These are phyloP conservation scores for Chrysaora quinquecirrha DNA, from an alignment of 30 jellyfish, hydroid and myxozoan species.

Conservation along the genomic window DNA sequence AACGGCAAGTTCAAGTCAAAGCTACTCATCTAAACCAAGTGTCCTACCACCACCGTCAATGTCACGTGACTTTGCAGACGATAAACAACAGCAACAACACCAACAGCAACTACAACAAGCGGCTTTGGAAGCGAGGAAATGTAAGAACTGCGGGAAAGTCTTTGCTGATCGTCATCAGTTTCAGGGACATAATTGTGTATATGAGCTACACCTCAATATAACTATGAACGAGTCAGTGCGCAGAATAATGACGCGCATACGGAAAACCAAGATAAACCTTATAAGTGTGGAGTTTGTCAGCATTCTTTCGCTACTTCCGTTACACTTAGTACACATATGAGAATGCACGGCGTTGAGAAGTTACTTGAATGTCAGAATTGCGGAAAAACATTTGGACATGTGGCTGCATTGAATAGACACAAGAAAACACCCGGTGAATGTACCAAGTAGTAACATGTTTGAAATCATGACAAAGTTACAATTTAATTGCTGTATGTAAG, in stretches of 20 bases:
- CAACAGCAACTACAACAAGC: constrained; percentile 29
- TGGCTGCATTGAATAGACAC: constrained; percentile 66
- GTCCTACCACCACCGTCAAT: constrained; percentile 43
- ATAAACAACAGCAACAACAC: constrained; percentile 29
- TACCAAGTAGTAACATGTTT: constrained; percentile 42
- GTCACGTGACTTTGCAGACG: constrained; percentile 60
- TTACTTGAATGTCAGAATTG: constrained; percentile 82
- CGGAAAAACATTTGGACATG: constrained; percentile 79
- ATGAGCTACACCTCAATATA: constrained; percentile 70
- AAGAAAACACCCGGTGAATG: constrained; percentile 88
- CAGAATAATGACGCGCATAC: constrained; percentile 71
- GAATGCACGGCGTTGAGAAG: constrained; percentile 73
- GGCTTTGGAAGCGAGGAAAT: constrained; percentile 86
- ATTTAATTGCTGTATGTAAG: no score
- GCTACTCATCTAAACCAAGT: constrained; percentile 39
- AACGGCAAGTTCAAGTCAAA: constrained; percentile 43
- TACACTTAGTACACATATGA: constrained; percentile 82
- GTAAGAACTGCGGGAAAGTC: constrained; percentile 79
- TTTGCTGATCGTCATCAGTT: constrained; percentile 71
- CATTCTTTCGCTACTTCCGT: constrained; percentile 81
- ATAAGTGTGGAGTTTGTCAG: constrained; percentile 88
- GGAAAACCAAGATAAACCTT: constrained; percentile 87
- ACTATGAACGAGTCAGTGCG: constrained; percentile 52
- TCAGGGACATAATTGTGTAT: constrained; percentile 81
- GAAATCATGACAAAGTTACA: no score